Conservation (phyloP, 2,888 invertebrate genomes). For the Synanthedon formicaeformis region DNA sequence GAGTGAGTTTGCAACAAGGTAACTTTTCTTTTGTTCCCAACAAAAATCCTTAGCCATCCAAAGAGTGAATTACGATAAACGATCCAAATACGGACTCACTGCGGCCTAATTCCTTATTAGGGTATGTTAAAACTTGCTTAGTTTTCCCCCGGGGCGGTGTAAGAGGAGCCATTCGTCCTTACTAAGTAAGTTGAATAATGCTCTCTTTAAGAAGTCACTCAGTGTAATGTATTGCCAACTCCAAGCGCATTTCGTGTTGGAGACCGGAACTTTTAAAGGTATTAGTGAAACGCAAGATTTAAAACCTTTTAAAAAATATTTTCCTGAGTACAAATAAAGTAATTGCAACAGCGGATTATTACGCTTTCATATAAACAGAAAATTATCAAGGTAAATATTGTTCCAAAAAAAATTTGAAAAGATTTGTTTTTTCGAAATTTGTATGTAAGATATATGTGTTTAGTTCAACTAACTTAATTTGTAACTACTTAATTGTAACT, state of each 20-base stretch:
- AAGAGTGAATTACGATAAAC: slow-evolving; percentile 22
- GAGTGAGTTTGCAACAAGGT: slow-evolving; percentile 54
- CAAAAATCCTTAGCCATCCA: slow-evolving; percentile 28
- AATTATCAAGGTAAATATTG: no score
- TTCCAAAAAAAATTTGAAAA: no score
- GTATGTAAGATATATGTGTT: no score
- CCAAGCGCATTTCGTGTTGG: not conserved
- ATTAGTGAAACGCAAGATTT: not conserved
- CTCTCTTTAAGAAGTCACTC: not conserved
- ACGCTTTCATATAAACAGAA: no score
- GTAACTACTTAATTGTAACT: no score
- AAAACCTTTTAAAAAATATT: no score
- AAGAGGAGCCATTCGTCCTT: slow-evolving; percentile 10
- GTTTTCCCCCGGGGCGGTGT: slow-evolving; percentile 14
- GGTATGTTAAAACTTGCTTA: slow-evolving; percentile 28
- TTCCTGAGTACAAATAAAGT: not conserved
- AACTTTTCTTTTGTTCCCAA: slow-evolving; percentile 48
- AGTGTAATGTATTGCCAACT: not conserved
- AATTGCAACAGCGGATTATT: no score
- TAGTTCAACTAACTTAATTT: no score
- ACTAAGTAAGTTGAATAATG: not conserved
- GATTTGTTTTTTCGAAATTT: no score
- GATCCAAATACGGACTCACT: slow-evolving; percentile 18
- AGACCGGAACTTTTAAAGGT: not conserved
- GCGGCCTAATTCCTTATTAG: slow-evolving; percentile 14